These are phyloP conservation scores for Pelvicachromis taeniatus DNA, from an alignment of 2,113 vertebrate genomes.

Conservation along the genomic window DNA sequence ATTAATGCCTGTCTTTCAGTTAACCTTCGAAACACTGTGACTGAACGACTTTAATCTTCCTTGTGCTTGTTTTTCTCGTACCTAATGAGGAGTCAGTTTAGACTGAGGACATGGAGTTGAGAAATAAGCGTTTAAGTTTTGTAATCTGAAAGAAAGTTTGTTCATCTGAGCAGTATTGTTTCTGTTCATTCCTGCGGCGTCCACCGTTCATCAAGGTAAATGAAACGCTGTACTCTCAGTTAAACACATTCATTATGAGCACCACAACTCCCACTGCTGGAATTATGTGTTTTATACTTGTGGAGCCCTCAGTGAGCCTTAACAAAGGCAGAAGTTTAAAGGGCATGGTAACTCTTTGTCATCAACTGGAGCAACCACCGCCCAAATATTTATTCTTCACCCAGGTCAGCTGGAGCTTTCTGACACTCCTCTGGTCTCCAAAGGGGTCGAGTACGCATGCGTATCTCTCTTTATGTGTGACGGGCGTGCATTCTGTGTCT, in stretches of 20 bases:
- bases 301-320: conserved; percentile 3
- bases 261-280: conserved; percentile 34
- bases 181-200: conserved; percentile 23
- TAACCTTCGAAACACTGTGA: not conserved
- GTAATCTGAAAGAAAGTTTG: not conserved
- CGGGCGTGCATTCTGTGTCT: not conserved
- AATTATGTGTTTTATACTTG: conserved; percentile 34
- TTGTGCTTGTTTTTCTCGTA: not conserved
- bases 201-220: conserved; percentile 41
- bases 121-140: not conserved
- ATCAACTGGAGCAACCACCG: not conserved
- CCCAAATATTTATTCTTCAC: conserved; percentile 49
- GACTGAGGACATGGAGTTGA: not conserved
- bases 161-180: conserved; percentile 5
- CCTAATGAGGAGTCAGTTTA: not conserved
- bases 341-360: not conserved
- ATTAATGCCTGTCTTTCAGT: not conserved
- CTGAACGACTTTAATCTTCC: not conserved
- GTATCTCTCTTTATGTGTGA: conserved; percentile 30
- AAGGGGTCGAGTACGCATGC: not conserved
- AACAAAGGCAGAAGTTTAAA: not conserved
- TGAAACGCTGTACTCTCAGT: conserved; percentile 6
- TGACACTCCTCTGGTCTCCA: not conserved
- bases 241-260: conserved; percentile 36
- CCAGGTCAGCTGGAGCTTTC: not conserved